These are phyloP conservation scores for Potorous gilbertii DNA, from an alignment of 2,797 vertebrate genomes.

Conservation along the genomic window DNA sequence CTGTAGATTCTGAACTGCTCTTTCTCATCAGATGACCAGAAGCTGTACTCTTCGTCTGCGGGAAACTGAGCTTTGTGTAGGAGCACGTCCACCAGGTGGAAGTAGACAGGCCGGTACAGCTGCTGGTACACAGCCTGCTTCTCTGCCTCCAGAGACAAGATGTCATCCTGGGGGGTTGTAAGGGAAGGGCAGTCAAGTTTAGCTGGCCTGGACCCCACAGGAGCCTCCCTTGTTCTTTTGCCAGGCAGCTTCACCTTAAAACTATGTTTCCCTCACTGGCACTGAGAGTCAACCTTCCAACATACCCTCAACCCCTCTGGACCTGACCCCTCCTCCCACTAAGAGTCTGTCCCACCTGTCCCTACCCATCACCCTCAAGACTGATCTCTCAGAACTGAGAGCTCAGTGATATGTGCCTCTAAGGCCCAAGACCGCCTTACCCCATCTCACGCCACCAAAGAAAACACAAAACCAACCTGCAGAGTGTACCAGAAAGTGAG, in stretches of 20 bases:
- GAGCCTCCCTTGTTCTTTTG: neutral
- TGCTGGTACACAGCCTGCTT: conserved; percentile 97
- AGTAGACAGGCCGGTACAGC: conserved; percentile 97
- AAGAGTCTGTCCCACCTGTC: neutral
- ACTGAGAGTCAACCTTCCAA: neutral
- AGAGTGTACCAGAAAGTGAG: conserved; percentile 99
- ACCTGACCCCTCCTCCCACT: neutral
- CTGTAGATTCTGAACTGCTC: conserved; percentile 99
- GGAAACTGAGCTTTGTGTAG: conserved; percentile 99
- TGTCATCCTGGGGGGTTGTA: conserved; percentile 90
- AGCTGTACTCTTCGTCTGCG: conserved; percentile 95
- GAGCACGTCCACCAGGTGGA: conserved; percentile 97
- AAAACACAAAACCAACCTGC: conserved; percentile 87
- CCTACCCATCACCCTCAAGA: neutral
- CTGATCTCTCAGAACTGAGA: neutral
- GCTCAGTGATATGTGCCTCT: neutral
- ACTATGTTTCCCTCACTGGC: neutral
- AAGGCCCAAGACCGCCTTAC: conserved; percentile 15
- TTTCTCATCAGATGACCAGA: conserved; percentile 98
- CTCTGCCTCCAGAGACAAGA: conserved; percentile 96
- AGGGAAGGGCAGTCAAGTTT: conserved; percentile 51
- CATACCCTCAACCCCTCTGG: neutral
- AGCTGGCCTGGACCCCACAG: neutral
- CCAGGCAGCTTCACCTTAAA: neutral
- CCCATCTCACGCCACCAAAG: neutral